These are phyloP conservation scores for Harpalus rubripes DNA, from an alignment of 2,888 invertebrate species.

Conservation along the genomic window DNA sequence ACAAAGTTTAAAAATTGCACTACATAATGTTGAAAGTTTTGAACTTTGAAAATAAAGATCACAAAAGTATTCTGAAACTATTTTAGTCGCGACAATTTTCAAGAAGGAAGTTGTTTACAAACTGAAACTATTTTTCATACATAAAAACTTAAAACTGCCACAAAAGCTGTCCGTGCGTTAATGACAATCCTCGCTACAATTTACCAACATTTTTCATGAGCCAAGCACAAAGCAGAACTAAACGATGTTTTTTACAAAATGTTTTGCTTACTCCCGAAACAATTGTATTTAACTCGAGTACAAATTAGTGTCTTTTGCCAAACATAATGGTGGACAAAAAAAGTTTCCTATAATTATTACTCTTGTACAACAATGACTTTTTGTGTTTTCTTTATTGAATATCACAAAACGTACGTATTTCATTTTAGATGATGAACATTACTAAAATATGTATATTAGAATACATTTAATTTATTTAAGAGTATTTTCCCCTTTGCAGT, in stretches of 20 bases:
- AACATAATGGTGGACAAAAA: background rate
- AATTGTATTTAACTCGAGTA: background rate
- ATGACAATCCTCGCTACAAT: constrained; percentile 22
- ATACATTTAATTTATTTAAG: too few relatives aligned
- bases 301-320: background rate
- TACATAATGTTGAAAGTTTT: constrained; percentile 25
- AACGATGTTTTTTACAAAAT: background rate
- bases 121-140: constrained; percentile 36
- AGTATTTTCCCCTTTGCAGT: too few relatives aligned
- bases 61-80: constrained; percentile 44
- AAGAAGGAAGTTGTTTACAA: constrained; percentile 32
- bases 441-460: too few relatives aligned
- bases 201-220: background rate
- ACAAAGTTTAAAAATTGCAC: constrained; percentile 25
- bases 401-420: too few relatives aligned
- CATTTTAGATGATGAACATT: too few relatives aligned
- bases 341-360: background rate
- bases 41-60: constrained; percentile 17
- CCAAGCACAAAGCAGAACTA: background rate
- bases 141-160: constrained; percentile 28
- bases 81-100: constrained; percentile 30
- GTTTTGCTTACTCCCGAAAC: background rate
- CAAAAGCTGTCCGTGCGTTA: constrained; percentile 10
- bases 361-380: background rate
- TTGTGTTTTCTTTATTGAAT: too few relatives aligned